Evolutionary conservation across 2,888 invertebrate genomes (phyloP).

Genomic region (Calameuta idolon): DNA sequence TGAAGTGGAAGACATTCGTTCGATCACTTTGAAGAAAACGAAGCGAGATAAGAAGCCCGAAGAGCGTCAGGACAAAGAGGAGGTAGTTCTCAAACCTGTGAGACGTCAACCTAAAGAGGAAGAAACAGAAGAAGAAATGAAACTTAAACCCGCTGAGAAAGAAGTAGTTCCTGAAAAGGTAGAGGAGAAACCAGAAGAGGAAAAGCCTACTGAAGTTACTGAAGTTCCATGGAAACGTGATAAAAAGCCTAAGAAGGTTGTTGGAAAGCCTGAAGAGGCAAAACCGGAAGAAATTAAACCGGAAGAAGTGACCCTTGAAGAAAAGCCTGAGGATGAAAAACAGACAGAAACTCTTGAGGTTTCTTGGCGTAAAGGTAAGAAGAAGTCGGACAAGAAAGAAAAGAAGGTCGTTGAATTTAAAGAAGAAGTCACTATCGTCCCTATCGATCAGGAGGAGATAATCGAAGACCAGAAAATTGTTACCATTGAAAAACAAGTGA

Average conservation of each 20-base stretch:
- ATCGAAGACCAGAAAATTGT: constrained; percentile 7
- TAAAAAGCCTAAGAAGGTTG: constrained; percentile 30
- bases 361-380: constrained; percentile 22
- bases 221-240: constrained; percentile 25
- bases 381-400: constrained; percentile 34
- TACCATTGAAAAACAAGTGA: constrained; percentile 11
- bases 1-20: constrained; percentile 30
- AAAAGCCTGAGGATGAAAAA: constrained; percentile 48
- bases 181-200: constrained; percentile 26
- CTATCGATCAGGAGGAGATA: constrained; percentile 38
- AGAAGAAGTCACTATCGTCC: constrained; percentile 57
- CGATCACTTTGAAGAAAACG: constrained; percentile 37
- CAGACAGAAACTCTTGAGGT: constrained; percentile 24
- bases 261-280: constrained; percentile 29
- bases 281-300: constrained; percentile 29
- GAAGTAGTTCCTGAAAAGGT: constrained; percentile 48
- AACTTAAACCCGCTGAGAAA: constrained; percentile 62
- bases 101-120: constrained; percentile 43
- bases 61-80: constrained; percentile 48
- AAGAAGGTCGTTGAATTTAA: constrained; percentile 56
- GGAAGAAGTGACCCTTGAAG: constrained; percentile 37
- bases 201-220: constrained; percentile 14
- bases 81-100: constrained; percentile 51
- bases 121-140: constrained; percentile 39
- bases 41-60: constrained; percentile 38